Percentiles rank a stretch among this genome's conserved stretches.
Conservation (phyloP, 92 coral and sea anemone genomes). For the Zoanthus sociatus region DNA sequence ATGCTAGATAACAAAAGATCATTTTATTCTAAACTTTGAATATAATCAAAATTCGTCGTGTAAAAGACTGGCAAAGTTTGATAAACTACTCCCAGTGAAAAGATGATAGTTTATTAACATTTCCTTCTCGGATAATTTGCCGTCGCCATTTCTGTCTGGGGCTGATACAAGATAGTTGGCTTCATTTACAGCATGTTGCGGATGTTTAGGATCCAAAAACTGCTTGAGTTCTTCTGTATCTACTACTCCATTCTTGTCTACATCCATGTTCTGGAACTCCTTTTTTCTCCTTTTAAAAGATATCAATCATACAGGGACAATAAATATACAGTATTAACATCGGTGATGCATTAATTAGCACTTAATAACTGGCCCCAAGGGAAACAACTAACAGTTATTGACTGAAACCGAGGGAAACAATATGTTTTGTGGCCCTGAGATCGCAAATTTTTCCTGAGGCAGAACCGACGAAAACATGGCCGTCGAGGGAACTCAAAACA, state of each 20-base stretch:
- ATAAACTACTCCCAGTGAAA: constrained; percentile 94
- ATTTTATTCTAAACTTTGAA: neutral
- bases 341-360: too few relatives aligned
- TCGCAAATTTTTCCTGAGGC: too few relatives aligned
- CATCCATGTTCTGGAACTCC: constrained; percentile 85
- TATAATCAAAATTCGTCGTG: constrained; percentile 87
- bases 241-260: constrained; percentile 79
- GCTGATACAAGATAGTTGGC: constrained; percentile 81
- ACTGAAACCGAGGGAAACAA: too few relatives aligned
- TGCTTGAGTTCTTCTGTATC: constrained; percentile 73
- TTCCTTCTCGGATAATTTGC: constrained; percentile 79
- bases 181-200: constrained; percentile 92
- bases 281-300: constrained; percentile 70
- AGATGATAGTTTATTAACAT: constrained; percentile 91
- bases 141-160: constrained; percentile 83
- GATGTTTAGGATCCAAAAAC: constrained; percentile 89
- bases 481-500: too few relatives aligned
- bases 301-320: neutral
- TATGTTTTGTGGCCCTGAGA: too few relatives aligned
- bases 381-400: too few relatives aligned
- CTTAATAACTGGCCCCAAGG: too few relatives aligned
- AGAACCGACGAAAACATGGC: too few relatives aligned
- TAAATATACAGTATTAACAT: too few relatives aligned
- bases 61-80: constrained; percentile 78
- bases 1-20: too few relatives aligned